These are phyloP conservation scores for Epistrophe eligans DNA, from an alignment of 2,888 invertebrate genomes.

Conservation along the genomic window DNA sequence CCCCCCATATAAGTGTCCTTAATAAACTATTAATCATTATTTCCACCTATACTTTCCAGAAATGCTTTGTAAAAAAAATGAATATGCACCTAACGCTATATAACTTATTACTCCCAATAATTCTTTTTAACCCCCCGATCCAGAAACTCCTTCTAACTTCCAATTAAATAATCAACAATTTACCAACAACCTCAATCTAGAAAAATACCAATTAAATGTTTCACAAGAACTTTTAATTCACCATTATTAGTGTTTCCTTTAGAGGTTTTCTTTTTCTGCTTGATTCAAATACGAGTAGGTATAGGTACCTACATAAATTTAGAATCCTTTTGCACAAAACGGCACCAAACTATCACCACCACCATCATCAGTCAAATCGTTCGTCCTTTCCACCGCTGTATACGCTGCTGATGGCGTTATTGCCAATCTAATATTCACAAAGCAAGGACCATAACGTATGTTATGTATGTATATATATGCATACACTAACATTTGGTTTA, in stretches of 20 bases:
- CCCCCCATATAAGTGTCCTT: slow-evolving; percentile 47
- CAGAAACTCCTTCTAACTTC: slow-evolving; percentile 27
- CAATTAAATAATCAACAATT: slow-evolving; percentile 73
- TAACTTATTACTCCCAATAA: not conserved
- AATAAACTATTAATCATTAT: slow-evolving; percentile 66
- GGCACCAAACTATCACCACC: slow-evolving; percentile 49
- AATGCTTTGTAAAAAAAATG: not conserved
- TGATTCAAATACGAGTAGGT: not conserved
- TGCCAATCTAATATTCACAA: slow-evolving; percentile 67
- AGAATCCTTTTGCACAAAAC: slow-evolving; percentile 49
- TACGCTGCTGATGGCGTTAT: not conserved
- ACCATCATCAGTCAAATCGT: not conserved
- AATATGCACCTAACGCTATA: slow-evolving; percentile 2
- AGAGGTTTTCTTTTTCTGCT: slow-evolving; percentile 35
- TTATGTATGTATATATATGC: not conserved
- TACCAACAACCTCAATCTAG: slow-evolving; percentile 65
- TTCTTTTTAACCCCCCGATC: not conserved
- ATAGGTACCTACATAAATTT: not conserved
- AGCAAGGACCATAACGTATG: slow-evolving; percentile 28
- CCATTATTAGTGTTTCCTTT: slow-evolving; percentile 71
- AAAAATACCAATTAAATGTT: slow-evolving; percentile 73
- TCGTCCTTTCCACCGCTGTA: not conserved
- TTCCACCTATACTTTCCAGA: slow-evolving; percentile 35
- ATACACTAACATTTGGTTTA: slow-evolving; percentile 52
- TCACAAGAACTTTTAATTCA: slow-evolving; percentile 69